Evolutionary conservation across 2,888 invertebrate genomes (phyloP).

Genomic region (Lepetodrilus schrolli): DNA sequence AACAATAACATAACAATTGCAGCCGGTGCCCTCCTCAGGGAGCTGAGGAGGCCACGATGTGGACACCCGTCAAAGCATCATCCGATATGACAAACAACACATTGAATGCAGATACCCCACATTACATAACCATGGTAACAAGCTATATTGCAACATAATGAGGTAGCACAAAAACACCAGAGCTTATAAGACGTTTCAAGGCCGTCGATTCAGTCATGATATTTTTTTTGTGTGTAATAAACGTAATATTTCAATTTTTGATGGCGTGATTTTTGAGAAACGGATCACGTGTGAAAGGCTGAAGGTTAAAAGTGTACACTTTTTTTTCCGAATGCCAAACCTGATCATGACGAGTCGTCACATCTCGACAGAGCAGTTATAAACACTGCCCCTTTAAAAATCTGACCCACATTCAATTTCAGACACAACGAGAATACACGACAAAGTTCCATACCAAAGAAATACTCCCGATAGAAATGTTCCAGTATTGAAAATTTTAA

Average conservation of each 20-base stretch:
- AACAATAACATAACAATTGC: conserved; percentile 15
- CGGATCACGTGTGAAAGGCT: too few relatives aligned
- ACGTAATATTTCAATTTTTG: too few relatives aligned
- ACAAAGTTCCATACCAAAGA: too few relatives aligned
- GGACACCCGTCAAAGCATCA: background rate
- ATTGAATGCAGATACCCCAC: conserved; percentile 12
- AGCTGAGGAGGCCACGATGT: background rate
- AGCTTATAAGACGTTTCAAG: background rate
- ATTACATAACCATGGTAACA: conserved; percentile 19
- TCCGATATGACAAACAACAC: conserved; percentile 16
- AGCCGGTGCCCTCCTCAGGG: background rate
- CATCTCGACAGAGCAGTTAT: background rate
- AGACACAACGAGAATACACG: too few relatives aligned
- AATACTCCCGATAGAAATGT: too few relatives aligned
- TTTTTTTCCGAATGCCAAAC: too few relatives aligned
- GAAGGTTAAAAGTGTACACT: too few relatives aligned
- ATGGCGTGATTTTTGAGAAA: too few relatives aligned
- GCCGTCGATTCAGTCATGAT: background rate
- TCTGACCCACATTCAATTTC: too few relatives aligned
- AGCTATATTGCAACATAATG: conserved; percentile 38
- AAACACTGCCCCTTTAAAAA: conserved; percentile 6
- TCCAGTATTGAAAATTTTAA: too few relatives aligned
- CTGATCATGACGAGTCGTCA: too few relatives aligned
- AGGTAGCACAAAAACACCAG: conserved; percentile 31
- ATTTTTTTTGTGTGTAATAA: too few relatives aligned